Base-by-base conservation (phyloP, 2,113 vertebrate genomes). In the Lonchura striata region DNA sequence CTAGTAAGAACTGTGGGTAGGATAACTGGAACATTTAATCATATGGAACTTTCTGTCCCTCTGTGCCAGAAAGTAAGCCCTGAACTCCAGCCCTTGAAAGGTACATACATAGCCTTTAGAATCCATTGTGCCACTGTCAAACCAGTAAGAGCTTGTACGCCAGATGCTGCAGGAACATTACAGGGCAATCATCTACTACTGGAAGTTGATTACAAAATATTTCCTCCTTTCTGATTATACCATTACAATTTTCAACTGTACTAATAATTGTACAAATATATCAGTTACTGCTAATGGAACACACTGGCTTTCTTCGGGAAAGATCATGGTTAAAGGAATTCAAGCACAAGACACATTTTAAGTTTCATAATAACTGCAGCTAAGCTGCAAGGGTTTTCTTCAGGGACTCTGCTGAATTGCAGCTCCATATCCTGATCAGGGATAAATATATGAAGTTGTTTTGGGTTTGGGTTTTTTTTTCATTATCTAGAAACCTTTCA, bases 31-130 rank as follows among this genome's bases (percentile, higher is more conserved):
- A 3, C 8, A 33, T 59, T 82, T 42, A 60, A 37, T 74, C 4
- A 19, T 6, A 30, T 5, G 21, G 41, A 78, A 57, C 1, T 60
- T 49, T 39, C 46, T 56, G n/a, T 4, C 42, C 21, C 41, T 41
- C 14, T 59, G 37, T 7, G 10, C 2, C 15, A 71, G n/a, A 75
- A 82, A 59, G 30, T 4, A 83, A 76, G 15, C 11, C 39, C 49
- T 37, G 35, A 24, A 28, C 21, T 7, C 15, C n/a, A 86, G 47
- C 21, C 28, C 17, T 79, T 63, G 3, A 31, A 50, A 41, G 18
- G 11, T 9, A 25, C 7, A 20, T 25, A 23, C 2, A 41, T 0
- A n/a, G 21, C 3, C 17, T 37, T 71, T 23, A 15, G 30, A 49
- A 50, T 46, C 8, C 37, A 54, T 47, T 44, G 18, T 47, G 22